Evolutionary conservation across 1,140 invertebrate genomes (phyloP).

Genomic region (Nylanderia fulva): DNA sequence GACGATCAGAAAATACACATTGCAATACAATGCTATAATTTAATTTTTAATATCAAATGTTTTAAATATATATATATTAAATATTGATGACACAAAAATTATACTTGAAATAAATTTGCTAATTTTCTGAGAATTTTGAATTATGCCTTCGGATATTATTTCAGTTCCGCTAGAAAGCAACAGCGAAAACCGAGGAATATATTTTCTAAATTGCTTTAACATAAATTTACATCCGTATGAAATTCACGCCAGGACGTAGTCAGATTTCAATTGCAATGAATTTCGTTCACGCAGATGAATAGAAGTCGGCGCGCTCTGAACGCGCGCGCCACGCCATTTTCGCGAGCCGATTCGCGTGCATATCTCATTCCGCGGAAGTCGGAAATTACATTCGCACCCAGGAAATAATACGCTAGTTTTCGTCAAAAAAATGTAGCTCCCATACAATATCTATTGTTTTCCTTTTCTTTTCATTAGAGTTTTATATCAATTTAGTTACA

Average conservation of each 20-base stretch:
- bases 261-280: conserved; percentile 49
- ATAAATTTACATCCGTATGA: conserved; percentile 52
- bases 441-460: background rate
- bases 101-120: background rate
- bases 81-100: background rate
- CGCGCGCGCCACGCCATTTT: conserved; percentile 24
- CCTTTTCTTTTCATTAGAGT: background rate
- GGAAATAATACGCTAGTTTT: background rate
- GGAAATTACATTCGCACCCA: conserved; percentile 3
- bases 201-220: conserved; percentile 53
- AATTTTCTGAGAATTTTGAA: background rate
- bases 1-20: background rate
- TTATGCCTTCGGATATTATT: conserved; percentile 25
- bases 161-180: conserved; percentile 21
- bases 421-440: background rate
- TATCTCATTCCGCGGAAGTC: conserved; percentile 37
- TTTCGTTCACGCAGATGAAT: conserved; percentile 54
- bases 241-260: conserved; percentile 38
- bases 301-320: conserved; percentile 29
- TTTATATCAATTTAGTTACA: background rate
- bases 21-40: background rate
- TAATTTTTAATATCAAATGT: background rate
- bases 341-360: conserved; percentile 44
- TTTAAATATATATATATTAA: background rate
- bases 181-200: conserved; percentile 37